phyloP scores from a whole-genome alignment of 1,140 invertebrate species.

The Diachasmimorpha longicaudata region DNA sequence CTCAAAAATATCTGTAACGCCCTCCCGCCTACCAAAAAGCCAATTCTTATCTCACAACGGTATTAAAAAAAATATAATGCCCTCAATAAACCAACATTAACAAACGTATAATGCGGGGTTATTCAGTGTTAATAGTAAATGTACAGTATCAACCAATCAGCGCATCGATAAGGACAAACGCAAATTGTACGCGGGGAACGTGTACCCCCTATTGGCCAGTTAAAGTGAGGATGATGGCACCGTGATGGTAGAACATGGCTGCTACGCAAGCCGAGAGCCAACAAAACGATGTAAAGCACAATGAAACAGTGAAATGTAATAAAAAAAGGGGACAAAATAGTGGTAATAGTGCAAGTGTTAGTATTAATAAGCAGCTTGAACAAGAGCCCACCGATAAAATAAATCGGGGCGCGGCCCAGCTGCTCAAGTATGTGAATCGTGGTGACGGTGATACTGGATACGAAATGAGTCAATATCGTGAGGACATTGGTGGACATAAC shows the following conservation, averaged over 20 bases:
- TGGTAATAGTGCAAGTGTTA: constrained; percentile 55
- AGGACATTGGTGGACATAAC: constrained; percentile 59
- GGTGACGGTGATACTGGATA: constrained; percentile 48
- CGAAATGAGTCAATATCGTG: constrained; percentile 66
- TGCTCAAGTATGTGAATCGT: constrained; percentile 58
- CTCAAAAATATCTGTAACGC: no score
- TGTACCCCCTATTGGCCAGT: constrained; percentile 50
- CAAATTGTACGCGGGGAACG: constrained; percentile 47
- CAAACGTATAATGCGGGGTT: constrained; percentile 32
- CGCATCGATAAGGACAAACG: constrained; percentile 40
- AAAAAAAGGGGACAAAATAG: constrained; percentile 57
- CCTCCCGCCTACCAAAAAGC: no score
- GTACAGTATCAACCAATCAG: constrained; percentile 36
- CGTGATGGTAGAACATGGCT: constrained; percentile 64
- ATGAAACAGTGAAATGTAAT: constrained; percentile 61
- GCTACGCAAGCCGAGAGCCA: constrained; percentile 68
- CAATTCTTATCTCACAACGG: constrained; percentile 22
- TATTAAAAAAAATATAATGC: neutral
- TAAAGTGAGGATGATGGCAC: constrained; percentile 51
- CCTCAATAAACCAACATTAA: no score
- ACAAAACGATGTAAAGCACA: constrained; percentile 66
- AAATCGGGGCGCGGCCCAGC: constrained; percentile 56
- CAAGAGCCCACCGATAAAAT: constrained; percentile 56
- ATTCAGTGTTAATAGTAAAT: constrained; percentile 26
- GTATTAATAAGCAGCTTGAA: constrained; percentile 53